A percentile compares a stretch with the other conserved stretches of the same genome.
phyloP scores from a whole-genome alignment of 92 coral and sea anemone genomes.

The Palythoa grandiflora region DNA sequence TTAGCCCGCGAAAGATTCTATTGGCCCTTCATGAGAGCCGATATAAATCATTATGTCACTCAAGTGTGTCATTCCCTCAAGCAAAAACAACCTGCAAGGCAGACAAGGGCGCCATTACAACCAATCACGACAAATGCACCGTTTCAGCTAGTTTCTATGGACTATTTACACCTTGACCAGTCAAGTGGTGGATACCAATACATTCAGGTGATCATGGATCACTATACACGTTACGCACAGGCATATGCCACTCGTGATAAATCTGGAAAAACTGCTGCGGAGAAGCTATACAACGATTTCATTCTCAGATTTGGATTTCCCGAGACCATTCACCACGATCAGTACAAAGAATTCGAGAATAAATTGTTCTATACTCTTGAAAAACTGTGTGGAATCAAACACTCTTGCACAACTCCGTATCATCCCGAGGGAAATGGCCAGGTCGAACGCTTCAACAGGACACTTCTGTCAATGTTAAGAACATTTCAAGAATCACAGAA shows the following conservation, averaged over 20 bases:
- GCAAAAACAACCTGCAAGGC: slow-evolving; percentile 31
- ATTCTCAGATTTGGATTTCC: slow-evolving; percentile 62
- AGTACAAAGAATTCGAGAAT: slow-evolving; percentile 70
- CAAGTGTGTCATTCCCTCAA: slow-evolving; percentile 55
- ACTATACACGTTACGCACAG: slow-evolving; percentile 59
- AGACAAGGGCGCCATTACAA: slow-evolving; percentile 44
- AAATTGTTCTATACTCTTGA: slow-evolving; percentile 66
- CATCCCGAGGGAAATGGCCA: slow-evolving; percentile 32
- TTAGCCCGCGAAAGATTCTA: slow-evolving; percentile 60
- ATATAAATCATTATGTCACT: slow-evolving; percentile 57
- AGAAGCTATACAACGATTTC: slow-evolving; percentile 55
- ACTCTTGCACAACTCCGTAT: slow-evolving; percentile 64
- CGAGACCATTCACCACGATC: slow-evolving; percentile 57
- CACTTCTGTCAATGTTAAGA: background rate
- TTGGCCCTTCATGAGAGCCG: slow-evolving; percentile 57
- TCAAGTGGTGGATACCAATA: slow-evolving; percentile 41
- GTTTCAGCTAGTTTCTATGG: slow-evolving; percentile 48
- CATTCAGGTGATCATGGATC: slow-evolving; percentile 32
- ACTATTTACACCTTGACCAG: slow-evolving; percentile 51
- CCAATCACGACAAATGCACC: slow-evolving; percentile 55
- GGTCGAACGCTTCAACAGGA: background rate
- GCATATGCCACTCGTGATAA: slow-evolving; percentile 58
- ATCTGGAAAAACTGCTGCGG: slow-evolving; percentile 53
- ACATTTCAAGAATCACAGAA: background rate
- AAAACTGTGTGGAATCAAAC: slow-evolving; percentile 58